Evolutionary conservation across 2,888 invertebrate genomes (phyloP).

Genomic region (Lottia gigantea): DNA sequence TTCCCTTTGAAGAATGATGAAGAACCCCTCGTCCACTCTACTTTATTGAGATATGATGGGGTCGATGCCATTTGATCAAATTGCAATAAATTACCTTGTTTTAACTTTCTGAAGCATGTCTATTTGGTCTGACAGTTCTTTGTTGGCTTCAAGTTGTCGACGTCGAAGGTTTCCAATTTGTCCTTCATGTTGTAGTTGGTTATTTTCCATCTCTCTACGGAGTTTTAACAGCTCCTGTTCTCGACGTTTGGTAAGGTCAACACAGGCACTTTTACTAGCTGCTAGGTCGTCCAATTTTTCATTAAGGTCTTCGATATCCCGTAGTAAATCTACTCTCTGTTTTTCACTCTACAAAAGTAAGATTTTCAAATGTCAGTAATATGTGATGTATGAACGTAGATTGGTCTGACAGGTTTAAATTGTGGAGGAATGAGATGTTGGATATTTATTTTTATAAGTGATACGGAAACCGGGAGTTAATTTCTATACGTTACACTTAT

Average conservation of each 20-base stretch:
- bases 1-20: no score
- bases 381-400: no score
- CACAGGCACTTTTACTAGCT: neutral
- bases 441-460: no score
- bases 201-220: neutral
- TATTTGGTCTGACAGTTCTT: constrained; percentile 2
- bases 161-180: neutral
- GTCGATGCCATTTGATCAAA: no score
- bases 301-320: constrained; percentile 9
- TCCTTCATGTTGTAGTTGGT: neutral
- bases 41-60: no score
- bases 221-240: neutral
- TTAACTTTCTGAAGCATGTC: neutral
- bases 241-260: neutral
- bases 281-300: neutral
- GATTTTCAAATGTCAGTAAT: neutral
- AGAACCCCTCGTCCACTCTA: no score
- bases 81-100: neutral
- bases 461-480: no score
- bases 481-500: no score
- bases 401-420: no score
- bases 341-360: neutral
- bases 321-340: neutral
- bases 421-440: no score
- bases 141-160: neutral